Percentiles rank a stretch among this genome's conserved stretches.
phyloP scores from a whole-genome alignment of 2,113 vertebrate species.

The Saccopteryx leptura region DNA sequence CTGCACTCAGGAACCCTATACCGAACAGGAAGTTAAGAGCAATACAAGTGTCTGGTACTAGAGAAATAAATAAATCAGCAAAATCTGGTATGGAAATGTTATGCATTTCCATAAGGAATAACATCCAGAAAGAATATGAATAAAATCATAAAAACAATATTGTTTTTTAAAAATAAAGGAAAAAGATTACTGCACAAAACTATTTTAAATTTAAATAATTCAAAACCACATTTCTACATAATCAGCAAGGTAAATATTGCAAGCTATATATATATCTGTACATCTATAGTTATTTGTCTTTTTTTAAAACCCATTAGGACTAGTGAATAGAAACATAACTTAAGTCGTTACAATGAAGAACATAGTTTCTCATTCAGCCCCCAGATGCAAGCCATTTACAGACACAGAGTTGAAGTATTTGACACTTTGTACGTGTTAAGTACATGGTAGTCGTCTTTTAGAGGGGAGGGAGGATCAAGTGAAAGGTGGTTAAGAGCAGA shows the following conservation, averaged over 20 bases:
- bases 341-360: neutral
- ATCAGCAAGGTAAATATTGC: neutral
- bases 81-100: neutral
- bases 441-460: neutral
- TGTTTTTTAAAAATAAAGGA: neutral
- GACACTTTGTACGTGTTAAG: neutral
- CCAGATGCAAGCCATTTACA: neutral
- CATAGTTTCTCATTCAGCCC: neutral
- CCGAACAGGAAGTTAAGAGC: neutral
- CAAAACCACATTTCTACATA: neutral
- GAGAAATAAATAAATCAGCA: neutral
- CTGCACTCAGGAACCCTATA: neutral
- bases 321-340: neutral
- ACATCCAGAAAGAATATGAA: neutral
- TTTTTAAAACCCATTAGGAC: neutral
- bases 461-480: neutral
- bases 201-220: conserved; percentile 33
- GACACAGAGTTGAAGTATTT: neutral
- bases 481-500: neutral
- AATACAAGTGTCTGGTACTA: neutral
- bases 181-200: neutral
- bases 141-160: neutral
- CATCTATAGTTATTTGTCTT: neutral
- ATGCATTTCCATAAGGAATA: neutral
- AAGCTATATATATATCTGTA: neutral